These are phyloP conservation scores for Diaphora mendica DNA, from an alignment of 2,888 invertebrate genomes.

Conservation along the genomic window DNA sequence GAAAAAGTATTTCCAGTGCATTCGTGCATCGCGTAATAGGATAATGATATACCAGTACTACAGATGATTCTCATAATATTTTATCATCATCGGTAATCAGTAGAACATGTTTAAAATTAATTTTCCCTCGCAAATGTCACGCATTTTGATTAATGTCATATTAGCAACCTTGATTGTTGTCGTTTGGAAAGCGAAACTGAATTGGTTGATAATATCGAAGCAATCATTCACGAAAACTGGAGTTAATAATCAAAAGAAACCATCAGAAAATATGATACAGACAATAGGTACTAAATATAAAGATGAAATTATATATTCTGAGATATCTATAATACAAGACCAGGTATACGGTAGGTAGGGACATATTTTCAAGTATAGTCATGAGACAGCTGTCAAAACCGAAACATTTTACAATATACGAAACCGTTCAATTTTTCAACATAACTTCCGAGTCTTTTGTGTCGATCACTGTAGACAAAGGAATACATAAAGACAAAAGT, in stretches of 20 bases:
- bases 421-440: conserved; percentile 65
- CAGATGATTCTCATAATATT: conserved; percentile 46
- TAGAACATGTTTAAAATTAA: conserved; percentile 27
- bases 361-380: conserved; percentile 65
- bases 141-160: conserved; percentile 26
- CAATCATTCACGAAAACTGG: conserved; percentile 29
- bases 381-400: conserved; percentile 62
- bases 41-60: conserved; percentile 59
- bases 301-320: conserved; percentile 31
- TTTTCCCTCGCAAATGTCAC: conserved; percentile 9
- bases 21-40: conserved; percentile 71
- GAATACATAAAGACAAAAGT: conserved; percentile 48
- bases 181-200: conserved; percentile 35
- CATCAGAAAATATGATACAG: conserved; percentile 24
- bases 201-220: conserved; percentile 37
- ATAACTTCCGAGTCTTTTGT: conserved; percentile 72
- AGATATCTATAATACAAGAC: conserved; percentile 18
- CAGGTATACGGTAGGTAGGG: conserved; percentile 41
- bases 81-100: conserved; percentile 27
- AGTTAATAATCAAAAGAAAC: conserved; percentile 32
- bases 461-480: conserved; percentile 45
- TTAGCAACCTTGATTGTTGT: conserved; percentile 26
- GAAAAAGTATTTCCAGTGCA: conserved; percentile 66
- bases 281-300: conserved; percentile 30
- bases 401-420: conserved; percentile 70